A percentile compares a stretch with the other conserved stretches of the same genome.
Conservation (phyloP, 2,113 vertebrate species). For the Scophthalmus maximus region DNA sequence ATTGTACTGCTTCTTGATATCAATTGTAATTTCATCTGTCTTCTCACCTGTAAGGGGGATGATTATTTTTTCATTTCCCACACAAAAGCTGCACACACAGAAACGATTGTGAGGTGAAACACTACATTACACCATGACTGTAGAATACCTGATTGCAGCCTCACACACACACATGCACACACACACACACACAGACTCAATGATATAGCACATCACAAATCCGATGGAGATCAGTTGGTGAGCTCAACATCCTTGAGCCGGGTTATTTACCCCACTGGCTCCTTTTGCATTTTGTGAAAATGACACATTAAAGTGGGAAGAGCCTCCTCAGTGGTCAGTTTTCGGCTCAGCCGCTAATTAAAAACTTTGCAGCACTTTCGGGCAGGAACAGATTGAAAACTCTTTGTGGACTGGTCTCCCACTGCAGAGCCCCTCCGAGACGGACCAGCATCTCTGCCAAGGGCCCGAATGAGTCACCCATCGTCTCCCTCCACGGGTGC, state of each 20-base stretch:
- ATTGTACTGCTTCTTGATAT: background rate
- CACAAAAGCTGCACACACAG: background rate
- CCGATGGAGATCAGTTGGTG: slow-evolving; percentile 4
- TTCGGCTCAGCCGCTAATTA: slow-evolving; percentile 3
- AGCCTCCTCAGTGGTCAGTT: background rate
- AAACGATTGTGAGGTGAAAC: too few relatives aligned
- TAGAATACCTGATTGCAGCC: background rate
- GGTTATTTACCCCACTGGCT: slow-evolving; percentile 2
- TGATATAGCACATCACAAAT: slow-evolving; percentile 9
- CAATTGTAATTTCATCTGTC: too few relatives aligned
- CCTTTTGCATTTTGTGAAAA: slow-evolving; percentile 3
- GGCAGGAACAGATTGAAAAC: slow-evolving; percentile 26
- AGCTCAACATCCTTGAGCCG: background rate
- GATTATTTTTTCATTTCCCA: background rate
- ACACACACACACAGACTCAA: slow-evolving; percentile 26
- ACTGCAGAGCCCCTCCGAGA: slow-evolving; percentile 24
- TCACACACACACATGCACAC: background rate
- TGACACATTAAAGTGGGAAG: background rate
- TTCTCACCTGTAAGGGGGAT: too few relatives aligned
- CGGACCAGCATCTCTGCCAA: slow-evolving; percentile 29
- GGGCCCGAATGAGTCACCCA: slow-evolving; percentile 47
- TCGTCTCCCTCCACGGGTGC: slow-evolving; percentile 38
- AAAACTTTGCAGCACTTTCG: slow-evolving; percentile 1
- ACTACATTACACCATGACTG: too few relatives aligned
- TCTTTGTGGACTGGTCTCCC: slow-evolving; percentile 20